Percentiles rank a stretch among this genome's conserved stretches.
Evolutionary conservation across 2,888 invertebrate genomes (phyloP).

Genomic region (Elaeidobius kamerunicus): DNA sequence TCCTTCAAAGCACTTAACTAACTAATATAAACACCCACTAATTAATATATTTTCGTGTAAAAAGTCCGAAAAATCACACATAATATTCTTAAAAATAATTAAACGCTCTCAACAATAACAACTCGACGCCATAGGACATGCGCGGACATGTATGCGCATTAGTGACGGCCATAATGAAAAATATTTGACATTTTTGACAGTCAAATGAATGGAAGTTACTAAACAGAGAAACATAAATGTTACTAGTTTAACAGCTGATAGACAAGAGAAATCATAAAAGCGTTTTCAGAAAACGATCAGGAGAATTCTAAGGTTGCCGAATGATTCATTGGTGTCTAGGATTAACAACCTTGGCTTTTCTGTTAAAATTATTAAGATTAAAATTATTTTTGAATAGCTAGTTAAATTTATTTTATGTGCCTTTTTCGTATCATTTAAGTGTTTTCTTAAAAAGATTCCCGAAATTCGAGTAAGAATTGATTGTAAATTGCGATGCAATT

Average conservation of each 20-base stretch:
- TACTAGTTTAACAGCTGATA: constrained; percentile 23
- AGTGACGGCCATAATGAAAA: constrained; percentile 36
- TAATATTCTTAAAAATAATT: constrained; percentile 68
- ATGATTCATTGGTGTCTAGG: too few species aligned
- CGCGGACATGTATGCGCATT: constrained; percentile 59
- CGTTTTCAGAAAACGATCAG: background rate
- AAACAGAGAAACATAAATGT: constrained; percentile 15
- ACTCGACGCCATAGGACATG: constrained; percentile 98
- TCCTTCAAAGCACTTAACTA: constrained; percentile 37
- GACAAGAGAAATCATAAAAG: background rate
- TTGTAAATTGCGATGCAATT: too few species aligned
- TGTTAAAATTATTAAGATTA: too few species aligned
- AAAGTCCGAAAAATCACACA: constrained; percentile 63
- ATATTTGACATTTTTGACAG: constrained; percentile 36
- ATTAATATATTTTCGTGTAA: constrained; percentile 54
- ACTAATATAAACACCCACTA: constrained; percentile 40
- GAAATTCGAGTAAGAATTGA: too few species aligned
- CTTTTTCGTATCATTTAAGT: too few species aligned
- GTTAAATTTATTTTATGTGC: too few species aligned
- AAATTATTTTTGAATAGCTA: too few species aligned
- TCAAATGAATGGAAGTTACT: constrained; percentile 4
- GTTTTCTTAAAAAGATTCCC: too few species aligned
- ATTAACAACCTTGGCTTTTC: too few species aligned
- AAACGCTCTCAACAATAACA: constrained; percentile 97
- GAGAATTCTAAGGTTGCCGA: too few species aligned